Evolutionary conservation across 2,888 invertebrate species (phyloP), one percentile per base, ranked within the genome.

Genomic region (Drosophila hamatofila): DNA sequence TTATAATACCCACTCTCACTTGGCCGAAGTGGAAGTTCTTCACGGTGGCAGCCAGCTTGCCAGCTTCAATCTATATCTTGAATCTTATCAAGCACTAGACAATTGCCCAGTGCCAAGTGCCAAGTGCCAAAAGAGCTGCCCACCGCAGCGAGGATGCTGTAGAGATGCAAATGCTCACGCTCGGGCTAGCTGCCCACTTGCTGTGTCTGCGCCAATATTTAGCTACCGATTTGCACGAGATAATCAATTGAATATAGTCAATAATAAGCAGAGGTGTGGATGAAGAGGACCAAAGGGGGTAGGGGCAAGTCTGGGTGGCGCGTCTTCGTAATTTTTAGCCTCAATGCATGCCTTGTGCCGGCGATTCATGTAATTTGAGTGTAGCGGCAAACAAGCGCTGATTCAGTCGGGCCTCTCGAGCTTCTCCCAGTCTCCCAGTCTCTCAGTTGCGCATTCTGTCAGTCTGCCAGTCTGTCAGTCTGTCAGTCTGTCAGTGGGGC

Each of bases 311-410:
- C 83, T 88, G 83, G 89, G 89, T 83, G 83, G 84, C 72, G 58
- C 46, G 62, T 55, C 71, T 63, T 72, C 63, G 64, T 75, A 86
- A 86, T 90, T 89, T 83, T 77, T 62, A 74, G 90, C 74, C 77
- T 71, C 83, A 76, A 84, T 75, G 70, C 89, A 62, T 67, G 66
- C 56, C 60, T 55, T 63, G 49, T 58, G 67, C 56, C 83, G 59
- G 55, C 86, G 86, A 83, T 80, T 81, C 86, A 65, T 88, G 85
- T 87, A 89, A 87, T 87, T 90, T 87, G 82, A 88, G 81, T 76
- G 69, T 67, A 35, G 52, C 55, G 41, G 55, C 85, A 30, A 48
- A 30, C 69, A 42, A 65, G 64, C 51, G 48, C 57, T 51, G 67
- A 69, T 67, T 67, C 81, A 75, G 75, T 56, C 65, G 51, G 52